A percentile compares a stretch with the other conserved stretches of the same genome.
These are phyloP conservation scores for Marmota monax DNA, from an alignment of 2,113 vertebrate genomes.

Conservation along the genomic window DNA sequence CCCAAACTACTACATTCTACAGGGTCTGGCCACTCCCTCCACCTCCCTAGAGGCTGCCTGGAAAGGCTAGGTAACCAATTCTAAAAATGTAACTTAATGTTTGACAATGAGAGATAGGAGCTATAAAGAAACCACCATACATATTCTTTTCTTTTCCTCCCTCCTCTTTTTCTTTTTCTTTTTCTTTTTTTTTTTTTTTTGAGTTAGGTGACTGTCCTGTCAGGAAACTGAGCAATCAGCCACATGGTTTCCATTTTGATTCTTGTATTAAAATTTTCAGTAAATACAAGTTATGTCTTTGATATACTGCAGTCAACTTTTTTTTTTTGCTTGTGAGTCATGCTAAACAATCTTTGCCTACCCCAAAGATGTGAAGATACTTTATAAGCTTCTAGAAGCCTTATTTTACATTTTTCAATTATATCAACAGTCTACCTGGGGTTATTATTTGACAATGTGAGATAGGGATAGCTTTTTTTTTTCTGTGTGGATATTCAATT, in stretches of 20 bases:
- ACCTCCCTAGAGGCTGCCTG: not conserved
- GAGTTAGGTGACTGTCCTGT: not conserved
- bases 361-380: not conserved
- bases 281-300: not conserved
- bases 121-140: not conserved
- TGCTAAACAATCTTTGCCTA: slow-evolving; percentile 27
- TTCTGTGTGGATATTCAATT: not conserved
- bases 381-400: not conserved
- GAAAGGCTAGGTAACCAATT: not conserved
- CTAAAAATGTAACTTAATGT: not conserved
- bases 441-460: not conserved
- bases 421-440: not conserved
- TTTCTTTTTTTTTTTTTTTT: not conserved
- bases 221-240: not conserved
- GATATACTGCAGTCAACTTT: not conserved
- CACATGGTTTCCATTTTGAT: not conserved
- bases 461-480: not conserved
- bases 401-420: not conserved
- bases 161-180: not conserved
- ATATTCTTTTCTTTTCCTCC: not conserved
- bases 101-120: not conserved
- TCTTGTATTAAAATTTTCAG: not conserved
- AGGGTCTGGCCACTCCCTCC: not conserved
- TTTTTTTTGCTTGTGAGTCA: not conserved
- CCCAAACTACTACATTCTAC: not conserved